phyloP scores from a whole-genome alignment of 2,888 invertebrate genomes.

The Xanthia icteritia region DNA sequence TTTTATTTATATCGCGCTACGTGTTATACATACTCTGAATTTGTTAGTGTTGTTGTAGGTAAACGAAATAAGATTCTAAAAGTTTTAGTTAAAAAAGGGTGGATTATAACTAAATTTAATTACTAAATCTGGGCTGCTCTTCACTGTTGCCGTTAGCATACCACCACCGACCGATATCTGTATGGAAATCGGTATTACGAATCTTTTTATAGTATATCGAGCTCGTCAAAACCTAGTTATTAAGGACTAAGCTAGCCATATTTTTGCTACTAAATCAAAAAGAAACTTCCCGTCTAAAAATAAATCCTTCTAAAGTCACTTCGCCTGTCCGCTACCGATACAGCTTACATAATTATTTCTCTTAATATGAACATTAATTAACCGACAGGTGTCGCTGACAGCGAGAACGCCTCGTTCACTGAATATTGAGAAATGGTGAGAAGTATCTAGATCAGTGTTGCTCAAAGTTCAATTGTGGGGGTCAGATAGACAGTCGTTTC shows the following conservation, averaged over 20 bases:
- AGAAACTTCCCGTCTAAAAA: background rate
- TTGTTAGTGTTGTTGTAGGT: constrained; percentile 7
- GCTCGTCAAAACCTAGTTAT: background rate
- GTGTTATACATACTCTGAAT: constrained; percentile 15
- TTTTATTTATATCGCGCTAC: constrained; percentile 47
- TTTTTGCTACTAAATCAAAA: background rate
- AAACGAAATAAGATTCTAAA: background rate
- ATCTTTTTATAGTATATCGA: background rate
- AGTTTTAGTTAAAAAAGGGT: background rate
- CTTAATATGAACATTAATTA: constrained; percentile 67
- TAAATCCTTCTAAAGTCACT: background rate
- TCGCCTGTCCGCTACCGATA: constrained; percentile 46
- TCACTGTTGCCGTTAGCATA: background rate
- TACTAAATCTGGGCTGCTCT: background rate
- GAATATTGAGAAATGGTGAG: constrained; percentile 65
- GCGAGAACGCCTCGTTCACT: constrained; percentile 53
- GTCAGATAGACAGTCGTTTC: background rate
- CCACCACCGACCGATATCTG: background rate
- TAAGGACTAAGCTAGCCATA: background rate
- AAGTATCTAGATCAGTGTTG: constrained; percentile 53
- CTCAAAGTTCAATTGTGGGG: constrained; percentile 16
- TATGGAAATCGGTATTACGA: background rate
- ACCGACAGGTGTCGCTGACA: constrained; percentile 55
- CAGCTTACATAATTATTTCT: constrained; percentile 62
- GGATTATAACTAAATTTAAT: background rate